Base-by-base conservation (phyloP, 2,797 vertebrate species). In the Cirrhinus molitorella region DNA sequence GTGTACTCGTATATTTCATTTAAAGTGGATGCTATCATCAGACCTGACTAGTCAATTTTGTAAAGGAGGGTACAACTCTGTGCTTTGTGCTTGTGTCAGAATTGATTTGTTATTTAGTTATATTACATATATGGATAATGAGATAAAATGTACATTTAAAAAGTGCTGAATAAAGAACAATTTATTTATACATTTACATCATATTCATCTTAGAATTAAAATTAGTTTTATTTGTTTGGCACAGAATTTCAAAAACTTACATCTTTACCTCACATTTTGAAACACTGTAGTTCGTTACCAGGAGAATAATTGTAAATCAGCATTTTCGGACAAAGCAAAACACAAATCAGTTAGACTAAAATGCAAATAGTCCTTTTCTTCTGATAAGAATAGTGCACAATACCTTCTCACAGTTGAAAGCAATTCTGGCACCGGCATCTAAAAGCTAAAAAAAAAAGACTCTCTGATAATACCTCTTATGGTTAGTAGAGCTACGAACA, bases 391-490 rank as follows among this genome's bases (percentile, higher is more conserved):
- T 25, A 21, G 17, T 16, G n/a, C 59, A 75, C 31, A 67, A 55
- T 66, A 65, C 61, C 71, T 75, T n/a, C 45, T 53, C 59, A 75
- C 59, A 55, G 59, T 23, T 68, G 14, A 80, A 80, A 57, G 47
- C 78, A 80, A 43, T 70, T 76, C 61, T 66, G 59, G 47, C 45
- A 43, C 23, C 13, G 59, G 49, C 80, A 75, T 83, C 59, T 57
- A 47, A 83, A 83, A 45, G 80, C 45, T 13, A 17, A 53, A 81
- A 23, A 53, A 81, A 23, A 73, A 81, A 74, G n/a, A 31, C 31
- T 51, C 43, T 78, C 11, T 37, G 79, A 84, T 79, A 70, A 57
- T n/a, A 70, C 25, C 66, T 79, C 66, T 80, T 80, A 73, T 3
- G 14, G 43, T 16, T 25, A 3, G 68, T 73, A 63, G 47, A 49